Percentiles rank a stretch among this genome's conserved stretches.
These are phyloP conservation scores for Pristionchus mayeri DNA, from an alignment of 2,888 invertebrate species.

Conservation along the genomic window DNA sequence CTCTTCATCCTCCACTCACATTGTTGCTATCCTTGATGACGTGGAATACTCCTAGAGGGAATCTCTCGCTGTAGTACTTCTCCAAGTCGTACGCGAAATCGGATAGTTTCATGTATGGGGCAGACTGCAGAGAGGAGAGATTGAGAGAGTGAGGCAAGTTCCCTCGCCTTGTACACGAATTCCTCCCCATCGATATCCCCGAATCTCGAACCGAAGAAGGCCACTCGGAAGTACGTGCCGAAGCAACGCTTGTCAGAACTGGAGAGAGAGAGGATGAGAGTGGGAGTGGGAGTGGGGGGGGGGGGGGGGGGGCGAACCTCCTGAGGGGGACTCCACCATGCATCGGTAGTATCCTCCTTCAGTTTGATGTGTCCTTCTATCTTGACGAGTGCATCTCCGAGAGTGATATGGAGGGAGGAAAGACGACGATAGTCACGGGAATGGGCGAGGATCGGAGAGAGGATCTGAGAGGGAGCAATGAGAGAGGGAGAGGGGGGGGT, in stretches of 20 bases:
- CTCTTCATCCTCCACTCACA: constrained; percentile 78
- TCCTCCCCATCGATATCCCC: constrained; percentile 94
- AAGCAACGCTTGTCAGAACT: constrained; percentile 85
- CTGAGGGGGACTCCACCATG: constrained; percentile 48
- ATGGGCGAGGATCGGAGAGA: constrained; percentile 92
- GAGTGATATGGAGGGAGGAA: constrained; percentile 50
- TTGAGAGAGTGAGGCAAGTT: not conserved
- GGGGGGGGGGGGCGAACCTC: constrained; percentile 1
- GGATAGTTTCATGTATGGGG: constrained; percentile 93
- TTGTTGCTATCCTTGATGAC: constrained; percentile 97
- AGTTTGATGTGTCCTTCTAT: constrained; percentile 38
- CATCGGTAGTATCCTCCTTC: constrained; percentile 44
- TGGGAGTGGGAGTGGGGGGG: not conserved
- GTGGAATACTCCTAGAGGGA: constrained; percentile 89
- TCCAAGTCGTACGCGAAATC: constrained; percentile 92
- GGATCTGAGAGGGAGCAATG: constrained; percentile 77
- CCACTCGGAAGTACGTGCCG: constrained; percentile 96
- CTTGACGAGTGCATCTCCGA: constrained; percentile 44
- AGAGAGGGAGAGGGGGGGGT: not conserved
- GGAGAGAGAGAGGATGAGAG: not conserved
- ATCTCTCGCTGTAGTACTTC: constrained; percentile 82
- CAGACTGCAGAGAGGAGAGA: constrained; percentile 83
- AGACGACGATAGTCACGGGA: constrained; percentile 84
- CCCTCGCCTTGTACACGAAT: constrained; percentile 83
- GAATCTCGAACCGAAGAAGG: constrained; percentile 94